These are phyloP conservation scores for Sinonovacula constricta DNA, from an alignment of 1,140 invertebrate genomes.

Conservation along the genomic window DNA sequence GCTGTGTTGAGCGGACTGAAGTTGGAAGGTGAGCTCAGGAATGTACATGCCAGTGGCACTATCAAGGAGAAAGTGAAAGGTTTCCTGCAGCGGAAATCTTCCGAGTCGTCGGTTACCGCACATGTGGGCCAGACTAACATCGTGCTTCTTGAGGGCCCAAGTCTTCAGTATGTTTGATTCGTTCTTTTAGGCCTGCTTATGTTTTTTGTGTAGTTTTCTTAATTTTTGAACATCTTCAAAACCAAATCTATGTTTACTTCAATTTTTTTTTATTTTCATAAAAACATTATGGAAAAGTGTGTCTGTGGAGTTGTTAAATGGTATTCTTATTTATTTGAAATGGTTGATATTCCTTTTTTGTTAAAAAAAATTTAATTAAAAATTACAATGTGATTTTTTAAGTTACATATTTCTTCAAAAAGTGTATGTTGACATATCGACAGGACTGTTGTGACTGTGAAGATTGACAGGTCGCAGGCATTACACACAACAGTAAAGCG, in stretches of 20 bases:
- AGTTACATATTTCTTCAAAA: no score
- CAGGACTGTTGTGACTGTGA: constrained; percentile 95
- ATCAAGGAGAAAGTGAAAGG: constrained; percentile 88
- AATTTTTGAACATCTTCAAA: no score
- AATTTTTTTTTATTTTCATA: no score
- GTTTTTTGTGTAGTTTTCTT: no score
- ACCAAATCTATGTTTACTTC: no score
- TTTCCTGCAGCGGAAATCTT: constrained; percentile 79
- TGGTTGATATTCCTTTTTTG: neutral
- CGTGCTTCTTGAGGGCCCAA: constrained; percentile 93
- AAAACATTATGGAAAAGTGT: no score
- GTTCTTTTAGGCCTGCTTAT: constrained; percentile 5
- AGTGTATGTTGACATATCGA: neutral
- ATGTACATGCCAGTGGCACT: constrained; percentile 85
- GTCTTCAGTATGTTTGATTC: constrained; percentile 86
- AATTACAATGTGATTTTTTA: no score
- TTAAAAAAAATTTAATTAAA: neutral
- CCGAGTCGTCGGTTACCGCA: constrained; percentile 93
- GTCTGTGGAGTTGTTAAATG: neutral
- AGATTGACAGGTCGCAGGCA: constrained; percentile 93
- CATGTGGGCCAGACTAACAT: constrained; percentile 96
- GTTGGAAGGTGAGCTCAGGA: constrained; percentile 92
- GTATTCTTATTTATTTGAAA: neutral
- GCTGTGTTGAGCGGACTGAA: constrained; percentile 96
- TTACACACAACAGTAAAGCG: constrained; percentile 83